These are phyloP conservation scores for Seriola aureovittata DNA, from an alignment of 2,113 vertebrate genomes.

Conservation along the genomic window DNA sequence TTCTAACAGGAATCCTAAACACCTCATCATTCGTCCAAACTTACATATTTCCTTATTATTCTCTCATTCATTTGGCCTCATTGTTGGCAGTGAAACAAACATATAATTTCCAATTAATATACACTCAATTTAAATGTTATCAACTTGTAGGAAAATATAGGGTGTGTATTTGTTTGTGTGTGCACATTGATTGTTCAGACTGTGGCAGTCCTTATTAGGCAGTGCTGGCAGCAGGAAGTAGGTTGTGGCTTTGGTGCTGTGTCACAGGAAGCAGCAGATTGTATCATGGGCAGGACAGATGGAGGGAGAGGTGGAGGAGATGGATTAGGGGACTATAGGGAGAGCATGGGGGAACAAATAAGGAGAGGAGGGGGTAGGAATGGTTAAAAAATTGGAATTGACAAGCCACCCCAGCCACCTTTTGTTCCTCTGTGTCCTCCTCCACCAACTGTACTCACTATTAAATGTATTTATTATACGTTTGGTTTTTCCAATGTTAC, in stretches of 20 bases:
- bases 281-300: conserved; percentile 79
- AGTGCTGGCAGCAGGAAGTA: conserved; percentile 82
- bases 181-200: conserved; percentile 42
- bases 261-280: conserved; percentile 85
- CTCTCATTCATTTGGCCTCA: not conserved
- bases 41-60: not conserved
- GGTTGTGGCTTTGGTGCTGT: conserved; percentile 72
- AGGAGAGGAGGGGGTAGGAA: conserved; percentile 48
- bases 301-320: conserved; percentile 66
- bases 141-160: conserved; percentile 4
- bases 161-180: conserved; percentile 18
- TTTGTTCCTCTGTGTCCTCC: not conserved
- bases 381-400: conserved; percentile 17
- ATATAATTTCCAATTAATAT: not conserved
- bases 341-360: conserved; percentile 39
- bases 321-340: conserved; percentile 70
- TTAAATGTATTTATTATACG: not conserved
- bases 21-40: not conserved
- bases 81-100: not conserved
- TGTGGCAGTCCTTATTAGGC: conserved; percentile 80
- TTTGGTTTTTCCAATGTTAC: not conserved
- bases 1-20: not conserved
- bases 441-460: not conserved
- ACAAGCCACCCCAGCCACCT: not conserved
- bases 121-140: not conserved